phyloP scores from a whole-genome alignment of 2,888 invertebrate genomes.

The Macrostomum cliftonense region DNA sequence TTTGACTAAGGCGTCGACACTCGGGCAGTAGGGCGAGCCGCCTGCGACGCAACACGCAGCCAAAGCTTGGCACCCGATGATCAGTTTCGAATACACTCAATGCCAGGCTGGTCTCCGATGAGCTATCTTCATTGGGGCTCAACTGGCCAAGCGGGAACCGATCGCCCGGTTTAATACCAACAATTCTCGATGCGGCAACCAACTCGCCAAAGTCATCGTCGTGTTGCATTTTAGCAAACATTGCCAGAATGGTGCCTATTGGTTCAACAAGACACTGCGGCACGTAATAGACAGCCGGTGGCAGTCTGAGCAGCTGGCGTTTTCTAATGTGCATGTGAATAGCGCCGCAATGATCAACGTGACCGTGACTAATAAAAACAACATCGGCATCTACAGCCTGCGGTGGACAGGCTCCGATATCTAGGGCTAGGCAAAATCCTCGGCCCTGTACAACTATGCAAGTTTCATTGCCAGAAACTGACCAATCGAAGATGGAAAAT shows the following conservation, averaged over 20 bases:
- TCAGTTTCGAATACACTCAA: constrained; percentile 21
- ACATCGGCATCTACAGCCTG: constrained; percentile 13
- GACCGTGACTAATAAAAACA: constrained; percentile 19
- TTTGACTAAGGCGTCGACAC: constrained; percentile 14
- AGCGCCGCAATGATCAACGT: constrained; percentile 25
- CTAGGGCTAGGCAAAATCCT: constrained; percentile 17
- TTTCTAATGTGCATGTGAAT: constrained; percentile 23
- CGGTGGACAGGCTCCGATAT: constrained; percentile 18
- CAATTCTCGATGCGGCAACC: too few species aligned
- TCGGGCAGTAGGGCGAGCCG: constrained; percentile 18
- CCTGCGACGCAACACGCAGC: constrained; percentile 24
- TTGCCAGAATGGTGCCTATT: constrained; percentile 15
- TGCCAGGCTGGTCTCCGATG: too few species aligned
- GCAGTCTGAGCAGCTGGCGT: constrained; percentile 17
- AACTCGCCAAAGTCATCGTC: constrained; percentile 6
- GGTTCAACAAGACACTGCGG: constrained; percentile 19
- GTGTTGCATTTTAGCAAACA: constrained; percentile 16
- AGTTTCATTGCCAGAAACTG: constrained; percentile 26
- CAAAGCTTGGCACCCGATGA: constrained; percentile 25
- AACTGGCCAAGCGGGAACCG: too few species aligned
- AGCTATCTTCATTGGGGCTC: too few species aligned
- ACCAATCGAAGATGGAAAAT: constrained; percentile 14
- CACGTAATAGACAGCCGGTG: constrained; percentile 21
- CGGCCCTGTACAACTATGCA: constrained; percentile 19
- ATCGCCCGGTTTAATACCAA: too few species aligned